A percentile compares a stretch with the other conserved stretches of the same genome.
Conservation (phyloP, 2,113 vertebrate species). For the Misgurnus anguillicaudatus region DNA sequence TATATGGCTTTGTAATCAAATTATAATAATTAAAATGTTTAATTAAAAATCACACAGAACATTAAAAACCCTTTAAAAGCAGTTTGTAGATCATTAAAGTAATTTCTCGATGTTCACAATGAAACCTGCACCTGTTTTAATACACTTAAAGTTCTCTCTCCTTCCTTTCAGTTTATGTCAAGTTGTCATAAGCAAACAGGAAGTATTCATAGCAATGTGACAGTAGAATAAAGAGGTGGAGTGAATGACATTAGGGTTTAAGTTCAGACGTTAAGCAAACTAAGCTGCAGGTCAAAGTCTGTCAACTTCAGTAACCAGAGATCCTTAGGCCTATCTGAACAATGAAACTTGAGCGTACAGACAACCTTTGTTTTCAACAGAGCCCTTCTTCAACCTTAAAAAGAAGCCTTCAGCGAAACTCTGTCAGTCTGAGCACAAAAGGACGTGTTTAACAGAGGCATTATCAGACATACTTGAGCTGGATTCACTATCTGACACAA, state of each 20-base stretch:
- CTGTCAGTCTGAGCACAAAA: constrained; percentile 39
- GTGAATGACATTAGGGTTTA: constrained; percentile 31
- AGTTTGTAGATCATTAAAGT: background rate
- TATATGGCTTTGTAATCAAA: background rate
- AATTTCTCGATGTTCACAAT: background rate
- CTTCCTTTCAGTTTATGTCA: background rate
- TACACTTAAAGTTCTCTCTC: background rate
- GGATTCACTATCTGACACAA: too few species aligned
- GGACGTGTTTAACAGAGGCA: background rate
- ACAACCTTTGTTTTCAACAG: constrained; percentile 63
- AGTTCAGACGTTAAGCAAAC: constrained; percentile 42
- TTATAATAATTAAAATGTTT: background rate
- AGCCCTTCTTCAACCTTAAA: constrained; percentile 61
- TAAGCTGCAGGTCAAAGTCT: constrained; percentile 58
- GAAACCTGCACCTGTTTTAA: constrained; percentile 7
- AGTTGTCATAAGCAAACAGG: constrained; percentile 25
- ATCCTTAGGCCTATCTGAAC: constrained; percentile 17
- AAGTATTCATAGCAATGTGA: constrained; percentile 31
- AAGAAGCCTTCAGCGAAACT: constrained; percentile 11
- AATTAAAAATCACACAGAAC: background rate
- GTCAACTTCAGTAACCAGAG: constrained; percentile 44
- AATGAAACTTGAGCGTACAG: constrained; percentile 49
- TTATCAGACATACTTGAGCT: background rate
- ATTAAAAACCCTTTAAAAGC: background rate
- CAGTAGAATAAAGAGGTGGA: constrained; percentile 23